A percentile compares a stretch with the other conserved stretches of the same genome.
phyloP scores from a whole-genome alignment of 1,140 invertebrate species.

The Penaeus vannamei region DNA sequence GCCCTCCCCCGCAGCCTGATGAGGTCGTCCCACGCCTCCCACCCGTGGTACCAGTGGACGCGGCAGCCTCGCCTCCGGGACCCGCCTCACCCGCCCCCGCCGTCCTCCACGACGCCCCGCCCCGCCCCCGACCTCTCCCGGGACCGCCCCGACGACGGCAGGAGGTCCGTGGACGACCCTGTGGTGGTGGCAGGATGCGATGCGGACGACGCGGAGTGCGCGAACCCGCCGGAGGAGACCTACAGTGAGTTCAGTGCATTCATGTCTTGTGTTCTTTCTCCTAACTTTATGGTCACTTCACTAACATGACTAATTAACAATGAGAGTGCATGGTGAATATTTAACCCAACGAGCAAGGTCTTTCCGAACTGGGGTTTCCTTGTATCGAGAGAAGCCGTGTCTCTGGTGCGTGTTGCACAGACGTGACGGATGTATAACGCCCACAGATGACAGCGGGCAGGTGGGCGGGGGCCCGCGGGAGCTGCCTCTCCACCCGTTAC shows the following conservation, averaged over 20 bases:
- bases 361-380: no score
- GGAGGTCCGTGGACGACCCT: slow-evolving; percentile 34
- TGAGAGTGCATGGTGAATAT: no score
- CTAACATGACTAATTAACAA: no score
- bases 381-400: no score
- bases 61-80: slow-evolving; percentile 76
- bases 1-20: slow-evolving; percentile 58
- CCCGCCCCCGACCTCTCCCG: slow-evolving; percentile 47
- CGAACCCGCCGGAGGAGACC: slow-evolving; percentile 39
- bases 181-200: neutral
- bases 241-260: slow-evolving; percentile 41
- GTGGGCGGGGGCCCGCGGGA: slow-evolving; percentile 71
- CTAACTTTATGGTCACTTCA: no score
- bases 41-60: slow-evolving; percentile 75
- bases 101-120: slow-evolving; percentile 35
- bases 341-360: no score
- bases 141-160: slow-evolving; percentile 24
- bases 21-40: slow-evolving; percentile 53
- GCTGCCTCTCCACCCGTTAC: slow-evolving; percentile 67
- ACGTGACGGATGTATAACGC: slow-evolving; percentile 81
- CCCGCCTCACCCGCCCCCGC: slow-evolving; percentile 38
- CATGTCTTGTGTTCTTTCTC: no score
- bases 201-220: slow-evolving; percentile 38
- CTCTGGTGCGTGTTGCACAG: slow-evolving; percentile 69
- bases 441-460: slow-evolving; percentile 79